Conservation (phyloP, 2,888 invertebrate genomes). For the Lordiphosa andalusiaca region DNA sequence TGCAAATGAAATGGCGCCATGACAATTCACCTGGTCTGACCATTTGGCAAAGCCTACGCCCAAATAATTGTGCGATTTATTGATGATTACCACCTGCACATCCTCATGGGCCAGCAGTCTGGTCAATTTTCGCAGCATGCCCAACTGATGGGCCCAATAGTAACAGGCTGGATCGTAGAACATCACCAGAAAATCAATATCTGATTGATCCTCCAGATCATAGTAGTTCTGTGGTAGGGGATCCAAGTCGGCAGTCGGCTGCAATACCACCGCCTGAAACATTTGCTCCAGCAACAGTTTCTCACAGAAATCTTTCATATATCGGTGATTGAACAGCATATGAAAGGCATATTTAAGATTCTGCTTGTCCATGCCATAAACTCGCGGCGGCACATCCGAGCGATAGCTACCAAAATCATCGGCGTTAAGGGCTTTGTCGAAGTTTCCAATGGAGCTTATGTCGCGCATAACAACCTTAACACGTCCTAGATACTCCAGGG, state of each 20-base stretch:
- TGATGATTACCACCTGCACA: constrained; percentile 18
- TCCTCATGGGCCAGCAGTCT: constrained; percentile 9
- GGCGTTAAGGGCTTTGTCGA: constrained; percentile 11
- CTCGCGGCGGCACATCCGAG: constrained; percentile 30
- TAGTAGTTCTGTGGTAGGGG: constrained; percentile 29
- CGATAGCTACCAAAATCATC: constrained; percentile 34
- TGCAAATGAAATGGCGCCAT: constrained; percentile 12
- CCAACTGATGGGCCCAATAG: constrained; percentile 36
- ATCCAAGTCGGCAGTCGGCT: constrained; percentile 5
- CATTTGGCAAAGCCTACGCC: constrained; percentile 16
- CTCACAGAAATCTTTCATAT: constrained; percentile 45
- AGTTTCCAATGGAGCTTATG: constrained; percentile 22
- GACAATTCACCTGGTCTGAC: constrained; percentile 6
- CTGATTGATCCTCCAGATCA: constrained; percentile 11
- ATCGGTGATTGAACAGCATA: constrained; percentile 39
- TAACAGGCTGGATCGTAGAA: constrained; percentile 42
- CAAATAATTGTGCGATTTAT: constrained; percentile 24
- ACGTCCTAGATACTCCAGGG: constrained; percentile 20
- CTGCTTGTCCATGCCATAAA: constrained; percentile 33
- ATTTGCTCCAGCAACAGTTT: constrained; percentile 25
- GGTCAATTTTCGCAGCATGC: constrained; percentile 23
- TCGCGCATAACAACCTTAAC: constrained; percentile 27
- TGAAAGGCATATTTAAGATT: constrained; percentile 37
- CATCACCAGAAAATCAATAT: constrained; percentile 31
- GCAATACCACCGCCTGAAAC: constrained; percentile 32